phyloP scores from a whole-genome alignment of 2,888 invertebrate genomes.

The Hirtodrosophila cameraria region DNA sequence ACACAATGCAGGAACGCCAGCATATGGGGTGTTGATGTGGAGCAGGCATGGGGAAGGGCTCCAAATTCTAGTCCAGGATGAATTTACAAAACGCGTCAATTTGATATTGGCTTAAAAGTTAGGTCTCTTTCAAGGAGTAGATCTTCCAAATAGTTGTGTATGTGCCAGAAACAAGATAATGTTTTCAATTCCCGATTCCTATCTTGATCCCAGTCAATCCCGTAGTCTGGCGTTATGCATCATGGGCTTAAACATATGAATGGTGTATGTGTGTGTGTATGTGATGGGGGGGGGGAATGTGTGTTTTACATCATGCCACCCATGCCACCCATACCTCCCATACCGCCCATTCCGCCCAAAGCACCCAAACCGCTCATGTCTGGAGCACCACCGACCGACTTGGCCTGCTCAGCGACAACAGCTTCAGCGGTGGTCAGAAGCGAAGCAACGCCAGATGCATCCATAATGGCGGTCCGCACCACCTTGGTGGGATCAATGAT shows the following conservation, averaged over 20 bases:
- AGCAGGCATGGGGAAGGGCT: constrained; percentile 6
- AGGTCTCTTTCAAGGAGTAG: constrained; percentile 21
- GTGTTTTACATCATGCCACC: too few relatives aligned
- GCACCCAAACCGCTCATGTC: constrained; percentile 90
- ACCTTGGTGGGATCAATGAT: constrained; percentile 98
- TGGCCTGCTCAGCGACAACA: constrained; percentile 97
- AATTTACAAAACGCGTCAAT: constrained; percentile 10
- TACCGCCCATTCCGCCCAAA: constrained; percentile 91
- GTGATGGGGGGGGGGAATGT: background rate
- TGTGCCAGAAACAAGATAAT: constrained; percentile 45
- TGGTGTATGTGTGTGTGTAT: constrained; percentile 12
- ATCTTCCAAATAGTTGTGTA: background rate
- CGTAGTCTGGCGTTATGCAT: constrained; percentile 34
- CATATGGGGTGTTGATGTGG: too few relatives aligned
- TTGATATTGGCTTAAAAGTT: constrained; percentile 40
- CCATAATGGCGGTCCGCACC: constrained; percentile 95
- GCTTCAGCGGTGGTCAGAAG: constrained; percentile 97
- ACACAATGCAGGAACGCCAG: constrained; percentile 44
- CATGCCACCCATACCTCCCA: constrained; percentile 85
- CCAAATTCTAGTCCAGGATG: background rate
- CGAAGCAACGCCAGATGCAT: constrained; percentile 98
- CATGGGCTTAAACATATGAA: constrained; percentile 48
- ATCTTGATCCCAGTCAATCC: background rate
- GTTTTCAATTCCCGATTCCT: constrained; percentile 8
- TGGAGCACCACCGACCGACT: constrained; percentile 90